A percentile compares a stretch with the other conserved stretches of the same genome.
These are phyloP conservation scores for Acheta domesticus DNA, from an alignment of 2,888 invertebrate species.

Conservation along the genomic window DNA sequence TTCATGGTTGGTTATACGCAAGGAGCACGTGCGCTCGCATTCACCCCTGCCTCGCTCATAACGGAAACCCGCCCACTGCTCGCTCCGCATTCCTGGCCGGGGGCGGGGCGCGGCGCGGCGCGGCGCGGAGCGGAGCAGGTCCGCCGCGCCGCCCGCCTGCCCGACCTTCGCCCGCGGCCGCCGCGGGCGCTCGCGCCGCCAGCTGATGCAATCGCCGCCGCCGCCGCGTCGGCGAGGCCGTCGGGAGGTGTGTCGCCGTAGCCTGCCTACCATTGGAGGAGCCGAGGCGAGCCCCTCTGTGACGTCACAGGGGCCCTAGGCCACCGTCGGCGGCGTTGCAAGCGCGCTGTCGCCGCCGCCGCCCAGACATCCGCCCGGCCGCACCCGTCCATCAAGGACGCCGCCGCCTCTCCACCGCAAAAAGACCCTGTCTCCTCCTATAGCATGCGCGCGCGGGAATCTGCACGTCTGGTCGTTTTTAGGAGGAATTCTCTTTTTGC, in stretches of 20 bases:
- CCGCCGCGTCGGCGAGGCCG: background rate
- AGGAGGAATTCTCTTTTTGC: no score
- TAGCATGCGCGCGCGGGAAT: no score
- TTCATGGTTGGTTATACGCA: no score
- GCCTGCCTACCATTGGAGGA: background rate
- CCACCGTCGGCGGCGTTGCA: background rate
- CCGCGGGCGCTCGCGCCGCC: background rate
- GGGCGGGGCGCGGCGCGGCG: background rate
- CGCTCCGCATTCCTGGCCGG: no score
- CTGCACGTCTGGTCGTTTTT: no score
- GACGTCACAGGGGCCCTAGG: background rate
- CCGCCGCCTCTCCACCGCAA: no score
- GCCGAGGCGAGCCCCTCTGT: background rate
- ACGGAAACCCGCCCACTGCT: no score
- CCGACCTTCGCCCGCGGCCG: background rate
- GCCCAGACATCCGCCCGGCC: no score
- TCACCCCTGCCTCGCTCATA: no score
- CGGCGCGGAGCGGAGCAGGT: background rate
- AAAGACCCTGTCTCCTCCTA: no score
- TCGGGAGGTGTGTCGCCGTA: background rate
- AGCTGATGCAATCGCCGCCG: conserved; percentile 3
- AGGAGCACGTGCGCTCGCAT: no score
- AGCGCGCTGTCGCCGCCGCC: background rate
- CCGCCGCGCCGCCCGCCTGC: background rate
- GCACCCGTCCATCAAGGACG: no score